A percentile compares a stretch with the other conserved stretches of the same genome.
Conservation (phyloP, 2,797 vertebrate genomes). For the Anomalospiza imberbis region DNA sequence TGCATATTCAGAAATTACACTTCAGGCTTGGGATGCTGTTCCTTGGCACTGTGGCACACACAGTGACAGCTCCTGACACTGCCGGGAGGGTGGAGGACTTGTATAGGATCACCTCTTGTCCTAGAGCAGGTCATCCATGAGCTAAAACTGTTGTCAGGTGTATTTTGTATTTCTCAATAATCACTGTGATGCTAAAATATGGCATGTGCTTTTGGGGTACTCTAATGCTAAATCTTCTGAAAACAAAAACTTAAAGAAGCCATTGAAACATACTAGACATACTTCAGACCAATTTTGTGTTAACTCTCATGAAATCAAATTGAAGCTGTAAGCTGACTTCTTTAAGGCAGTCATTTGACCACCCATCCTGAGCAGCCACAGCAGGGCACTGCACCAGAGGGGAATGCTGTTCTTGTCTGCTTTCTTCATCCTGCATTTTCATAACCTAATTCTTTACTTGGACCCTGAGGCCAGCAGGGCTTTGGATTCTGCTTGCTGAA, state of each 20-base stretch:
- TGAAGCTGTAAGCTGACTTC: not conserved
- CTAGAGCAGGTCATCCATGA: not conserved
- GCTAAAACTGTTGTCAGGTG: not conserved
- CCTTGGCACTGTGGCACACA: not conserved
- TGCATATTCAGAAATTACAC: not conserved
- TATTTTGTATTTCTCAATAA: not conserved
- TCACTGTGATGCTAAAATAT: not conserved
- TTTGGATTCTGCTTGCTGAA: not conserved
- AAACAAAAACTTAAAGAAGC: not conserved
- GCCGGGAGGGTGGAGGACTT: not conserved
- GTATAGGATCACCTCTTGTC: not conserved
- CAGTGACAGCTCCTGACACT: not conserved
- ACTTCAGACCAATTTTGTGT: not conserved
- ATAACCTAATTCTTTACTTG: not conserved
- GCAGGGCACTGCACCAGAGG: not conserved
- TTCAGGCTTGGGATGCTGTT: not conserved
- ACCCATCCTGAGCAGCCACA: not conserved
- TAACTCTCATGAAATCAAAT: not conserved
- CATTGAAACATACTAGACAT: not conserved
- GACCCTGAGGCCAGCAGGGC: not conserved
- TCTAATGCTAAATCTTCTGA: not conserved
- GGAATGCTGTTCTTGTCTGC: not conserved
- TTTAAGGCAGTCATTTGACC: not conserved
- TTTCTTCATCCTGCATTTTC: not conserved
- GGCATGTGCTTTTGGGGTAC: not conserved